These are phyloP conservation scores for Cranoglanis bouderius DNA, from an alignment of 2,113 vertebrate species.

Conservation along the genomic window DNA sequence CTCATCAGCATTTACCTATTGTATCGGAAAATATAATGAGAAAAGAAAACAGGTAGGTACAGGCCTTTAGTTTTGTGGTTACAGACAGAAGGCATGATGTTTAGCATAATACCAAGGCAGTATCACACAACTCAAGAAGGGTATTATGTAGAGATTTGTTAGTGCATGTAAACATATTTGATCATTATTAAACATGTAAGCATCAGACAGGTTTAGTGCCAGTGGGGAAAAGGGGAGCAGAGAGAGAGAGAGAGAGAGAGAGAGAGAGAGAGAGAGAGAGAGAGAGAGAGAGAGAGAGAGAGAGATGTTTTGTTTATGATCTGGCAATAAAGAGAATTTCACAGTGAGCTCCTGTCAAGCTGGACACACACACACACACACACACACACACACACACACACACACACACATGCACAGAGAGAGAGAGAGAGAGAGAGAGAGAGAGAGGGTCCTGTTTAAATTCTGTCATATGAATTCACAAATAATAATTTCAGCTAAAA, in stretches of 20 bases:
- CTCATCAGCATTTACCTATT: constrained; percentile 67
- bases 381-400: background rate
- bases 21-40: constrained; percentile 50
- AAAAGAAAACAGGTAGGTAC: constrained; percentile 38
- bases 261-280: constrained; percentile 8
- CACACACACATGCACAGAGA: too few relatives aligned
- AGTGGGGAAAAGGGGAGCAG: constrained; percentile 43
- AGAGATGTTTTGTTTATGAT: constrained; percentile 54
- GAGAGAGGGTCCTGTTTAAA: background rate
- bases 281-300: constrained; percentile 21
- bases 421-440: background rate
- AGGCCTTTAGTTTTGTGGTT: constrained; percentile 31
- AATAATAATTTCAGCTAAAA: constrained; percentile 26
- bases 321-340: constrained; percentile 39
- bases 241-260: constrained; percentile 28
- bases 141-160: constrained; percentile 61
- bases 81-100: constrained; percentile 54
- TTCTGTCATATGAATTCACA: constrained; percentile 27
- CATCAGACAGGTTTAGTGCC: constrained; percentile 59
- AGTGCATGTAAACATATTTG: constrained; percentile 63
- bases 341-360: constrained; percentile 20
- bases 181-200: constrained; percentile 62
- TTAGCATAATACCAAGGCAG: constrained; percentile 59
- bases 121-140: constrained; percentile 41
- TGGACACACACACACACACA: constrained; percentile 11